Conservation (phyloP, 2,888 invertebrate genomes). For the Himalopsyche japonica region DNA sequence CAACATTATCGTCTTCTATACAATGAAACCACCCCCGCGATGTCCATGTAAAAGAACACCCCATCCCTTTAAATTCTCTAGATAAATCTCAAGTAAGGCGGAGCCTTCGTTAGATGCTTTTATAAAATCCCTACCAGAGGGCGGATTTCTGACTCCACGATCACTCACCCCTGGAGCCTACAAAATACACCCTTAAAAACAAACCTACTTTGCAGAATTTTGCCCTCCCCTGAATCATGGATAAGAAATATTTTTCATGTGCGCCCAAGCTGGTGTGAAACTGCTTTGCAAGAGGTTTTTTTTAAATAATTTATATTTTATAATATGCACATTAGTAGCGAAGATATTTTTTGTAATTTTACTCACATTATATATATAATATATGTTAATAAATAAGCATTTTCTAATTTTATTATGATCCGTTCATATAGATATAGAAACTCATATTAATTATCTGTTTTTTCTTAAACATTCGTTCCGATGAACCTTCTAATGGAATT, state of each 20-base stretch:
- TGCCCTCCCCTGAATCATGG: background rate
- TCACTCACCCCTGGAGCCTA: background rate
- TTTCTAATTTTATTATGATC: no score
- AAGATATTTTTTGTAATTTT: no score
- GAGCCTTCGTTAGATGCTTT: constrained; percentile 31
- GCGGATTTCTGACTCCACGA: background rate
- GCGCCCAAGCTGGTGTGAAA: background rate
- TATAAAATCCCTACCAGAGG: constrained; percentile 20
- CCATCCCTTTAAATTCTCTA: background rate
- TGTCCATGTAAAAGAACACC: constrained; percentile 1
- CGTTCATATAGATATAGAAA: no score
- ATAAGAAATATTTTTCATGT: background rate
- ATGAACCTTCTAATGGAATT: no score
- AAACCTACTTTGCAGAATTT: background rate
- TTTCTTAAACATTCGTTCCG: no score
- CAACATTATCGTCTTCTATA: background rate
- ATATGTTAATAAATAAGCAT: no score
- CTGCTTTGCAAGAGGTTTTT: no score
- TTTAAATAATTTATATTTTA: no score
- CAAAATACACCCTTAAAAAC: constrained; percentile 1
- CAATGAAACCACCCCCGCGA: background rate
- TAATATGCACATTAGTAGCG: no score
- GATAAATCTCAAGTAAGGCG: constrained; percentile 16
- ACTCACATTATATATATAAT: no score
- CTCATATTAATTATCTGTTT: no score